Evolutionary conservation across 2,113 vertebrate species (phyloP).

Genomic region (Thomomys bottae): DNA sequence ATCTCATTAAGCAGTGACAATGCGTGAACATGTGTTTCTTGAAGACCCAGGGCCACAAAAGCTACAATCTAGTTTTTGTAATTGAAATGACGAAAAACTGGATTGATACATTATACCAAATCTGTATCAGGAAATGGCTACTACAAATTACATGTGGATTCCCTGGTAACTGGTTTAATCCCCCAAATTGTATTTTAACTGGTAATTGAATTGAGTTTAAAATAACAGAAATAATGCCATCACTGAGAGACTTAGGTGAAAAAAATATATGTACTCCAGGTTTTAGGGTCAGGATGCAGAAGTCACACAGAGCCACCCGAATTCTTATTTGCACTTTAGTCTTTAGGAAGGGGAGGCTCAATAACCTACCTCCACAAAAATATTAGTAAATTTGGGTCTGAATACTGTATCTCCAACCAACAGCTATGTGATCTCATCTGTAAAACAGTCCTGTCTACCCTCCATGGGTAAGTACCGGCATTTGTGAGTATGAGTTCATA

Average conservation of each 20-base stretch:
- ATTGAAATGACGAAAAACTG: constrained; percentile 50
- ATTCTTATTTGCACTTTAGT: neutral
- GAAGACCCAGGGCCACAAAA: constrained; percentile 47
- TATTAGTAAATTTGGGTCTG: neutral
- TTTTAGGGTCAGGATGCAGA: constrained; percentile 27
- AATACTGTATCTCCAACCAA: constrained; percentile 3
- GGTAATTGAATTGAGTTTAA: neutral
- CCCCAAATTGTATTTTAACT: constrained; percentile 12
- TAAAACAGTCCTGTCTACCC: constrained; percentile 48
- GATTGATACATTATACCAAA: constrained; percentile 14
- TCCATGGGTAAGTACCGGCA: constrained; percentile 7
- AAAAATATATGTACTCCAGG: neutral
- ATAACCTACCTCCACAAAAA: constrained; percentile 27
- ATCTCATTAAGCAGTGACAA: constrained; percentile 60
- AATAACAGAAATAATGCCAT: constrained; percentile 28
- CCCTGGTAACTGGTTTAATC: neutral
- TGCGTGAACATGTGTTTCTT: constrained; percentile 62
- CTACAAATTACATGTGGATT: neutral
- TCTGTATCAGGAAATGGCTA: constrained; percentile 28
- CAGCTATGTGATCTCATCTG: constrained; percentile 48
- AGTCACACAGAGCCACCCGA: neutral
- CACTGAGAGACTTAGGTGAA: neutral
- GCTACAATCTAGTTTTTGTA: constrained; percentile 8
- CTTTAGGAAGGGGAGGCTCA: neutral
- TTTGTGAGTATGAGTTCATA: constrained; percentile 32